A percentile compares a stretch with the other conserved stretches of the same genome.
phyloP scores from a whole-genome alignment of 1,140 invertebrate species.

The Cotesia typhae region DNA sequence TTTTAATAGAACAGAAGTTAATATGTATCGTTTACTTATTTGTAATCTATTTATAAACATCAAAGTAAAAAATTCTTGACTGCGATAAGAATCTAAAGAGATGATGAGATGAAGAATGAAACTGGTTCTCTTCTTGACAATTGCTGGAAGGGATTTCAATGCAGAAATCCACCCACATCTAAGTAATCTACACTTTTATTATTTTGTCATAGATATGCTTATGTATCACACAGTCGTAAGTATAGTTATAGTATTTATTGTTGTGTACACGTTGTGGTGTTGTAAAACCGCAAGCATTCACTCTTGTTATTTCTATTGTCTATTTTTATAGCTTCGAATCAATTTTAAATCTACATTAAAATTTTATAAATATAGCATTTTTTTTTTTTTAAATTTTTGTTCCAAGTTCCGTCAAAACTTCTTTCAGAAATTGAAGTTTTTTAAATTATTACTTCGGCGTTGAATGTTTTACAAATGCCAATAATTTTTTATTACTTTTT shows the following conservation, averaged over 20 bases:
- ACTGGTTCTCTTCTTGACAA: slow-evolving; percentile 19
- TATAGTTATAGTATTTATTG: too few species aligned
- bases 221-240: neutral
- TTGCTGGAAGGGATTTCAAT: slow-evolving; percentile 11
- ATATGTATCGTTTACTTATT: too few species aligned
- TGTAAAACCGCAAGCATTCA: slow-evolving; percentile 8
- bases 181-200: slow-evolving; percentile 20
- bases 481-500: too few species aligned
- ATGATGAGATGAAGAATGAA: neutral
- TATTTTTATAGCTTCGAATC: neutral
- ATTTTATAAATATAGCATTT: neutral
- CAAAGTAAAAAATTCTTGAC: too few species aligned
- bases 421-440: too few species aligned
- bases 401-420: too few species aligned
- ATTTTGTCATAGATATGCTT: slow-evolving; percentile 18
- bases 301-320: neutral
- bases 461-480: too few species aligned
- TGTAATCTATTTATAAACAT: too few species aligned
- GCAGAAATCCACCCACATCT: slow-evolving; percentile 7
- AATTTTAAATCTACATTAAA: neutral
- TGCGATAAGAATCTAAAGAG: neutral
- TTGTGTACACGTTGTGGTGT: neutral
- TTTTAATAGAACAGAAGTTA: too few species aligned
- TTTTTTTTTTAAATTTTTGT: too few species aligned
- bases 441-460: too few species aligned